Conservation (phyloP, 2,113 vertebrate species). For the Trichechus manatus region DNA sequence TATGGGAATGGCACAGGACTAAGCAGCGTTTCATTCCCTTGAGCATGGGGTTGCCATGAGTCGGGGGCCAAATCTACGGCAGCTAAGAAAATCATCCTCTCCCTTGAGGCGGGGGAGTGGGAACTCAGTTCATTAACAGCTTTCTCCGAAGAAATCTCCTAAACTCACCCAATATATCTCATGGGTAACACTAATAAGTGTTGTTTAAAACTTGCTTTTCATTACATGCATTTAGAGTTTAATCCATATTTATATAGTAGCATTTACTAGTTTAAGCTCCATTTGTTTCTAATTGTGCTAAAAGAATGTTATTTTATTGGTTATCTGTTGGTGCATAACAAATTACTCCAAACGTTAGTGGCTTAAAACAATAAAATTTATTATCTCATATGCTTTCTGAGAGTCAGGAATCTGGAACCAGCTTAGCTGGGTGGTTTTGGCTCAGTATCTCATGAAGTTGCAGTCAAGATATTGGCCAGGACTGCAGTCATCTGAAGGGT, state of each 20-base stretch:
- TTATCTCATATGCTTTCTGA: not conserved
- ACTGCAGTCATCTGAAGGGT: not conserved
- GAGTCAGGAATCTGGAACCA: not conserved
- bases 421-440: not conserved
- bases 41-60: not conserved
- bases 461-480: too few species aligned
- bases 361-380: not conserved
- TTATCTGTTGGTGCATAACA: not conserved
- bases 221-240: not conserved
- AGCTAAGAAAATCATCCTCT: not conserved
- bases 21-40: not conserved
- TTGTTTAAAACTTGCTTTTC: not conserved
- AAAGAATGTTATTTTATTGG: not conserved
- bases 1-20: not conserved
- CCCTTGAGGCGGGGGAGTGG: not conserved
- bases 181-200: not conserved
- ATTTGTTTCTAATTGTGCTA: not conserved
- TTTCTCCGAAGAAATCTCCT: not conserved
- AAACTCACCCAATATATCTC: not conserved
- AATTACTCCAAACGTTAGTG: not conserved
- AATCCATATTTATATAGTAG: not conserved
- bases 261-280: slow-evolving; percentile 5
- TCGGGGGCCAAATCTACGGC: not conserved
- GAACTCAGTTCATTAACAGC: not conserved
- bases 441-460: not conserved